phyloP scores from a whole-genome alignment of 2,113 vertebrate species.

The Brachirus orientalis region DNA sequence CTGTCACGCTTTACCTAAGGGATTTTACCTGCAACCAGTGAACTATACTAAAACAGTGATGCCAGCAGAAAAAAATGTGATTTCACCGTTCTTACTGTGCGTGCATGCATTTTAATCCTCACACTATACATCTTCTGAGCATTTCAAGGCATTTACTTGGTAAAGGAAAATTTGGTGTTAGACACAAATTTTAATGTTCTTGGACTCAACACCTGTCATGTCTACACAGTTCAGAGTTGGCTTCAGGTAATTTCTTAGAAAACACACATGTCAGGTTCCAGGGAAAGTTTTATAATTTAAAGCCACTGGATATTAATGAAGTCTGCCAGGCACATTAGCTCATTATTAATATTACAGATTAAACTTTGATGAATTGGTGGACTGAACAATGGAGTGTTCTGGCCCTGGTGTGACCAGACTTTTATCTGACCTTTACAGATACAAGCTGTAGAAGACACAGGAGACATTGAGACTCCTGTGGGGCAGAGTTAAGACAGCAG shows the following conservation, averaged over 20 bases:
- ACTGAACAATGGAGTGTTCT: slow-evolving; percentile 61
- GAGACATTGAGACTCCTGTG: slow-evolving; percentile 55
- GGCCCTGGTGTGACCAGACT: slow-evolving; percentile 62
- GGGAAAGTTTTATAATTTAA: slow-evolving; percentile 50
- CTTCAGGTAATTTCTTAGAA: slow-evolving; percentile 43
- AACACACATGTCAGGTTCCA: slow-evolving; percentile 47
- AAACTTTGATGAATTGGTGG: slow-evolving; percentile 66
- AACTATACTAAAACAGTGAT: neutral
- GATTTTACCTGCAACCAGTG: slow-evolving; percentile 11
- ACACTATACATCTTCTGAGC: neutral
- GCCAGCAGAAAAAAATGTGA: no score
- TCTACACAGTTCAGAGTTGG: slow-evolving; percentile 32
- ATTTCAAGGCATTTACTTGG: neutral
- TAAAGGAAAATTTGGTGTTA: slow-evolving; percentile 1
- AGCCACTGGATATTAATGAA: slow-evolving; percentile 58
- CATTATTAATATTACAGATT: slow-evolving; percentile 72
- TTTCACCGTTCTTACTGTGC: neutral
- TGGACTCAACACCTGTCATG: slow-evolving; percentile 21
- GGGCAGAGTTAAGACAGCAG: slow-evolving; percentile 45
- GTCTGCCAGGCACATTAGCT: slow-evolving; percentile 61
- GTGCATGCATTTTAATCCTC: neutral
- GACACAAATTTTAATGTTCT: slow-evolving; percentile 7
- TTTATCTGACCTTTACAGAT: slow-evolving; percentile 78
- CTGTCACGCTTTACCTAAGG: neutral
- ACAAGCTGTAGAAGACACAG: slow-evolving; percentile 51